Evolutionary conservation across 92 coral and sea anemone species (phyloP), one percentile per base, ranked within the genome.

Genomic region (Meandrina meandrites): DNA sequence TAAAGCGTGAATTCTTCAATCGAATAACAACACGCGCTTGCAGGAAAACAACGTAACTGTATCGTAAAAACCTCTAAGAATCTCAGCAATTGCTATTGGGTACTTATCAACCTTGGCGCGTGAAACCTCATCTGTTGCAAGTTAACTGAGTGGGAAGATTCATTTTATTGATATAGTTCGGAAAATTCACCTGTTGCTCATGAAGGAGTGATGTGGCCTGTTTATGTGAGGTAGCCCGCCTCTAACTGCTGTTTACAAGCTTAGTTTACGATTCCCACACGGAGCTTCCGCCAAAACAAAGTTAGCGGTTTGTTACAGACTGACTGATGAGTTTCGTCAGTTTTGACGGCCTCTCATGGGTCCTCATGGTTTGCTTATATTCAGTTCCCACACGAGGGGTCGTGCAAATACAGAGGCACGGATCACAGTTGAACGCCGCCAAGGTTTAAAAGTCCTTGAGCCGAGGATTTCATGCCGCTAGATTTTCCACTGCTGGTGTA

Each of bases 211-310:
- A 19, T 21, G 68, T 34, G 14, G 21, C 27, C 78, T 73, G 78
- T 73, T 37, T 37, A 73, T 73, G 48, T 34, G 77, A 50, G 77
- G 77, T 72, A 72, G 36, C 77, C 77, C 24, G 77, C 50, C 77
- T 72, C 4, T 27, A 27, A 64, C 70, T 8, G 70, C 34, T 28
- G 31, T 64, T 64, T 64, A 36, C 77, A 72, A 72, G 77, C 27
- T 36, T 72, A 34, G 51, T 82, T 70, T 48, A 47, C 40, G 32
- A 42, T 27, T 74, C 56, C 81, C 87, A 74, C 87, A 57, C 87
- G 81, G 81, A 19, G 73, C 53, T 84, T 64, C 87, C 87, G 87
- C 77, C 87, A 75, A 56, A 84, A 84, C 80, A 84, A 85, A 85
- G 74, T 34, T 28, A n/a, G 81, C 76, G 76, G 77, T 45, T 30